Evolutionary conservation across 2,888 invertebrate genomes (phyloP).

Genomic region (Perdita meconis): DNA sequence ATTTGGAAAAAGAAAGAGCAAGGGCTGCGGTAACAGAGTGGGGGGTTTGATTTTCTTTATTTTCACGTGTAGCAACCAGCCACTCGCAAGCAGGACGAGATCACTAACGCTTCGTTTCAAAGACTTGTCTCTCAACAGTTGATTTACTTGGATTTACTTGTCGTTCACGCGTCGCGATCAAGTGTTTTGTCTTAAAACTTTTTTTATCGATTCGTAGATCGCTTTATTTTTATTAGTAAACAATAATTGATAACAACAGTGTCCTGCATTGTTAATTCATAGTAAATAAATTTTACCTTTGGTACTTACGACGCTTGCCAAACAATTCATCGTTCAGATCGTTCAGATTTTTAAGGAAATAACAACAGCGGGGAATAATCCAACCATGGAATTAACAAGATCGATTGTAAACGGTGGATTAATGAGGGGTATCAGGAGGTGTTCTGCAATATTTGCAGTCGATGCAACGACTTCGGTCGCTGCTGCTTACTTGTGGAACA

Average conservation of each 20-base stretch:
- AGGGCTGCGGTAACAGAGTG: slow-evolving; percentile 21
- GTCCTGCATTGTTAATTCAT: too few species aligned
- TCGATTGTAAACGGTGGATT: slow-evolving; percentile 8
- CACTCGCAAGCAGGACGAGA: slow-evolving; percentile 40
- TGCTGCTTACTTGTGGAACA: slow-evolving; percentile 56
- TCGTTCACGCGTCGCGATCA: not conserved
- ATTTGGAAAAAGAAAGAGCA: slow-evolving; percentile 42
- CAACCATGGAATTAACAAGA: slow-evolving; percentile 24
- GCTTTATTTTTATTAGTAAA: not conserved
- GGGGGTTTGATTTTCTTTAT: slow-evolving; percentile 47
- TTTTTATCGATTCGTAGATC: slow-evolving; percentile 3
- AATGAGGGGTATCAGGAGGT: slow-evolving; percentile 9
- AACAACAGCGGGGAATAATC: not conserved
- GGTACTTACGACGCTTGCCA: too few species aligned
- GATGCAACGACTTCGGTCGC: slow-evolving; percentile 49
- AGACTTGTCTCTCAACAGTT: not conserved
- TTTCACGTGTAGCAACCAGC: slow-evolving; percentile 42
- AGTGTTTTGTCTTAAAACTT: slow-evolving; percentile 19
- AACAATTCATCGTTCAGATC: too few species aligned
- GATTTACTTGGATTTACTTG: too few species aligned
- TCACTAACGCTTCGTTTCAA: slow-evolving; percentile 7
- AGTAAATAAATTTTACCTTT: too few species aligned
- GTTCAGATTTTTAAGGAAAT: too few species aligned
- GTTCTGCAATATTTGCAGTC: slow-evolving; percentile 33
- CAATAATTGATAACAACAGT: not conserved